These are phyloP conservation scores for Silurus aristotelis DNA, from an alignment of 2,797 vertebrate species.

Conservation along the genomic window DNA sequence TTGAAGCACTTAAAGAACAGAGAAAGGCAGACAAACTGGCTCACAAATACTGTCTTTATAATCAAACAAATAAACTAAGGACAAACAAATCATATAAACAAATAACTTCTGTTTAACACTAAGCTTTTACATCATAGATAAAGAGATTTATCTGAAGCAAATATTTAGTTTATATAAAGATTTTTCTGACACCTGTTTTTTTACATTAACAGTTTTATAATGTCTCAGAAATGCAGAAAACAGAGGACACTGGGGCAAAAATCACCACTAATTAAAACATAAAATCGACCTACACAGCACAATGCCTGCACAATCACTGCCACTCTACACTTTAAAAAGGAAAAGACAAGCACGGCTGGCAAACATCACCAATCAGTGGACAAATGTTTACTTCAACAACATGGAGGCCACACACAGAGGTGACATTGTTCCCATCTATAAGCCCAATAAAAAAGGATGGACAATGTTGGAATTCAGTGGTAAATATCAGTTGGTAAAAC, in stretches of 20 bases:
- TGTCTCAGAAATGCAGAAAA: background rate
- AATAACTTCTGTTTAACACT: background rate
- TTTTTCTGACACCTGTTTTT: background rate
- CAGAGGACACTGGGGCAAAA: background rate
- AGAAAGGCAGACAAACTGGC: background rate
- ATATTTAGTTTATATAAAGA: background rate
- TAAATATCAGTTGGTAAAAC: background rate
- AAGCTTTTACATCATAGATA: background rate
- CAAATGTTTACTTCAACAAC: constrained; percentile 30
- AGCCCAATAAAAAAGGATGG: background rate
- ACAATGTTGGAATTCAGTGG: constrained; percentile 13
- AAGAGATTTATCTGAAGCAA: too few species aligned
- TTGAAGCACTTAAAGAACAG: background rate
- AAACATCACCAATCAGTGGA: constrained; percentile 6
- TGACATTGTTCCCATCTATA: constrained; percentile 1
- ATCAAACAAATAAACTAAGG: background rate
- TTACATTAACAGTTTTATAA: background rate
- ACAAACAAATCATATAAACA: background rate
- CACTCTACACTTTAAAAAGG: background rate
- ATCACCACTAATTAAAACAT: background rate
- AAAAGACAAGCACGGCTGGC: constrained; percentile 4
- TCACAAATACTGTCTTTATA: background rate
- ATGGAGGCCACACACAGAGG: constrained; percentile 16
- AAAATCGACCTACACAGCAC: background rate
- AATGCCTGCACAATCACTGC: background rate